Base-by-base conservation (phyloP, 2,113 vertebrate genomes). In the Osmerus mordax region DNA sequence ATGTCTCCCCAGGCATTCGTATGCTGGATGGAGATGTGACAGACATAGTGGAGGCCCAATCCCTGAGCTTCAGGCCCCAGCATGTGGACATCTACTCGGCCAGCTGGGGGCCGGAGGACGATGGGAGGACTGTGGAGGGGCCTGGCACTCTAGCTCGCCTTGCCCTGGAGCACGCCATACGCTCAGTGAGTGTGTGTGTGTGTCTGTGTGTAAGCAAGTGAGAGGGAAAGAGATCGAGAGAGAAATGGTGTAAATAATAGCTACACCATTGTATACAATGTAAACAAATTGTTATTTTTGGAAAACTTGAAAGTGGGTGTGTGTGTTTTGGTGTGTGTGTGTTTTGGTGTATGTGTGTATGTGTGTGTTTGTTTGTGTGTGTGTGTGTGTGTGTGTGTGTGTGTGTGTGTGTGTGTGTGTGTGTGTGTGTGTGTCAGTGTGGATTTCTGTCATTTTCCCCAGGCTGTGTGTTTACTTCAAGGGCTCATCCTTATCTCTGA, bases 21-120 rank as follows among this genome's bases (percentile, higher is more conserved):
- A 97, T 99, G 95, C 84, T 99, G 88, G 96, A 95, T 0, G 97
- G 97, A 72, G 96, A 98, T 3, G 95, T 98, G 83, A 99, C 96
- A 0, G 97, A 99, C 78, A 93, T 95, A 85, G 93, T 95, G 18
- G 97, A 99, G 89, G 96, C 96, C 6, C 94, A 94, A 19, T 95
- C 97, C 0, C 90, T 99, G 36, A 96, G 95, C 80, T 92, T 98
- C 79, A 95, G 92, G 56, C 95, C 92, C 3, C 94, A 97, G 62
- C 91, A 98, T 25, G 93, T 99, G 78, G 95, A 99, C 71, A 94
- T 99, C 74, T 99, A 98, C 83, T 94, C 95, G 53, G 94, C 96
- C 4, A 95, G 94, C 89, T 99, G 97, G 97, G 97, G 96, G n/a
- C 97, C 97, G 2, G 94, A 94, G 70, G 97, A 99, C 2, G 95